Conservation (phyloP, 2,888 invertebrate species). For the Lithophane socia region DNA sequence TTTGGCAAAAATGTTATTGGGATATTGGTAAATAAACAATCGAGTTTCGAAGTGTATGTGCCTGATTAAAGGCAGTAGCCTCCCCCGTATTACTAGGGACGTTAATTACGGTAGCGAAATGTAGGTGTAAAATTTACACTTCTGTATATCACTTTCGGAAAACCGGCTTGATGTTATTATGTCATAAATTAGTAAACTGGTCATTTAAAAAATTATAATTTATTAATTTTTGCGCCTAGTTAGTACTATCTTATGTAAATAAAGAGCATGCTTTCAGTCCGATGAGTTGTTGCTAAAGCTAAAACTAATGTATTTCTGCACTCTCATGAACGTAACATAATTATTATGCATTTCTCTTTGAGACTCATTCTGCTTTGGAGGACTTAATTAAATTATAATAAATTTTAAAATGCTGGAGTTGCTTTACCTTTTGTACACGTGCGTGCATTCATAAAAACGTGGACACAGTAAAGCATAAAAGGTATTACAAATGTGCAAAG, state of each 20-base stretch:
- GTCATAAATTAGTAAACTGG: not conserved
- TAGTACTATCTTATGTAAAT: not conserved
- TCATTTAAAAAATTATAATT: no score
- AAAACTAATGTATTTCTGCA: constrained; percentile 10
- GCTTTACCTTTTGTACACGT: constrained; percentile 17
- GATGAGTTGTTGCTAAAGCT: not conserved
- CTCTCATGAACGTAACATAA: constrained; percentile 27
- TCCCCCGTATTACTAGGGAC: not conserved
- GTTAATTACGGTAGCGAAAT: not conserved
- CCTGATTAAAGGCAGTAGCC: not conserved
- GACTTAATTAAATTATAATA: constrained; percentile 50
- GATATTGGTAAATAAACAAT: no score
- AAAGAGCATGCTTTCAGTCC: not conserved
- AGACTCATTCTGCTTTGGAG: constrained; percentile 7
- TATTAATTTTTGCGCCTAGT: not conserved
- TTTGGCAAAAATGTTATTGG: no score
- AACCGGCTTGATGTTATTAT: not conserved
- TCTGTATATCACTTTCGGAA: not conserved
- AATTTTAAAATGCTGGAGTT: constrained; percentile 35
- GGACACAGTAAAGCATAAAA: not conserved
- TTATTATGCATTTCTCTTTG: constrained; percentile 32
- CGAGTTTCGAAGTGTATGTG: not conserved
- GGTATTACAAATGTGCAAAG: not conserved
- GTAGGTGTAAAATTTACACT: not conserved
- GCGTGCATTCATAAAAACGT: constrained; percentile 33